phyloP scores from a whole-genome alignment of 2,797 vertebrate species.

The Ataeniobius toweri region DNA sequence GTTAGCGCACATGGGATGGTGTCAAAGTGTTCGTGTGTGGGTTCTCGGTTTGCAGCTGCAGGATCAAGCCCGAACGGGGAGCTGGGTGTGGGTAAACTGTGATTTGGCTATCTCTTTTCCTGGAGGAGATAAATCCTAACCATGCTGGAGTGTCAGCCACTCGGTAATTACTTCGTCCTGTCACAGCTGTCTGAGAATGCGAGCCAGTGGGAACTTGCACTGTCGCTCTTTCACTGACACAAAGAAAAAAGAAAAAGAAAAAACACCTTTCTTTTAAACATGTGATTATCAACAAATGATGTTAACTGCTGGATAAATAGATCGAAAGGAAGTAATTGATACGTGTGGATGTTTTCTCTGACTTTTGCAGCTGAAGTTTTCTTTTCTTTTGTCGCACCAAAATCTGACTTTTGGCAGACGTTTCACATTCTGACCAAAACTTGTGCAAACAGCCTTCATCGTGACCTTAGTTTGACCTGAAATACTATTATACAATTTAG shows the following conservation, averaged over 20 bases:
- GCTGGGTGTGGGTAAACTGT: conserved; percentile 74
- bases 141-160: conserved; percentile 75
- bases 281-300: conserved; percentile 24
- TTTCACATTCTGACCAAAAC: neutral
- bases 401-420: neutral
- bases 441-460: neutral
- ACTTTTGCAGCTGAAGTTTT: neutral
- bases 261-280: conserved; percentile 47
- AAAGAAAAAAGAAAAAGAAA: neutral
- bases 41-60: conserved; percentile 59
- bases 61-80: conserved; percentile 65
- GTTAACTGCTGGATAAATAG: conserved; percentile 44
- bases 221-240: conserved; percentile 66
- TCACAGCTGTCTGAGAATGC: conserved; percentile 79
- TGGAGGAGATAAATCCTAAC: conserved; percentile 75
- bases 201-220: conserved; percentile 78
- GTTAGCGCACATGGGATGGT: conserved; percentile 28
- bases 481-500: neutral
- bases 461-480: no score
- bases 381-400: no score
- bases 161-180: conserved; percentile 78
- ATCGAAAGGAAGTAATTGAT: conserved; percentile 18
- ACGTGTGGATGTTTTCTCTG: conserved; percentile 11
- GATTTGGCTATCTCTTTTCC: conserved; percentile 78
- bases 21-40: conserved; percentile 66